Evolutionary conservation across 37 sponge, comb jelly and placozoan genomes (phyloP).

Genomic region (Cliona cf. orientalis): DNA sequence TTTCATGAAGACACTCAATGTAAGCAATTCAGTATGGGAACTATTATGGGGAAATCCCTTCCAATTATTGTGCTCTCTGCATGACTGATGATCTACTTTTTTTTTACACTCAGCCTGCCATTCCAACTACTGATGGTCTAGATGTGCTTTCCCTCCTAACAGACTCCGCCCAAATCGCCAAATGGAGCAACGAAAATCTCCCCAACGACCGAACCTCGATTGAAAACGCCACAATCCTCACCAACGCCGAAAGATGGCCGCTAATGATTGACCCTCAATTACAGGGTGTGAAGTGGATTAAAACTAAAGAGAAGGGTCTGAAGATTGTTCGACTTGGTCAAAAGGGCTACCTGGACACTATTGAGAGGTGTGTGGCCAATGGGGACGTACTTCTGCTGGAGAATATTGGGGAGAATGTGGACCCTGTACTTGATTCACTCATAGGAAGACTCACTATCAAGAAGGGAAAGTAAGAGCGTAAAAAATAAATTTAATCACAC

Average conservation of each 20-base stretch:
- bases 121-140: slow-evolving; percentile 88
- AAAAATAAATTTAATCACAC: no score
- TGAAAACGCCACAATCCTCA: slow-evolving; percentile 99
- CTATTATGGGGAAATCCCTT: neutral
- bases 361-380: slow-evolving; percentile 94
- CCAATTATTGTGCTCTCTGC: no score
- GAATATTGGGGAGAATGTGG: slow-evolving; percentile 95
- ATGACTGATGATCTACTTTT: neutral
- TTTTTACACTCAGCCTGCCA: slow-evolving; percentile 58
- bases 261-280: slow-evolving; percentile 99
- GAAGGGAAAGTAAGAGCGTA: slow-evolving; percentile 92
- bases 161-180: slow-evolving; percentile 91
- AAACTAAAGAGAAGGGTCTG: slow-evolving; percentile 87
- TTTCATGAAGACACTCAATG: slow-evolving; percentile 73
- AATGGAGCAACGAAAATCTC: slow-evolving; percentile 95
- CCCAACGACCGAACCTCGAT: slow-evolving; percentile 98
- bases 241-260: slow-evolving; percentile 96
- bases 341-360: slow-evolving; percentile 95
- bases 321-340: slow-evolving; percentile 91
- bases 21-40: slow-evolving; percentile 1
- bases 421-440: slow-evolving; percentile 94
- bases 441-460: slow-evolving; percentile 98
- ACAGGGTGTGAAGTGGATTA: slow-evolving; percentile 99
- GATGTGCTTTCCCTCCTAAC: slow-evolving; percentile 91
- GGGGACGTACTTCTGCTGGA: slow-evolving; percentile 93